Evolutionary conservation across 2,797 vertebrate species (phyloP), one percentile per base, ranked within the genome.

Genomic region (Pteronotus mesoamericanus): DNA sequence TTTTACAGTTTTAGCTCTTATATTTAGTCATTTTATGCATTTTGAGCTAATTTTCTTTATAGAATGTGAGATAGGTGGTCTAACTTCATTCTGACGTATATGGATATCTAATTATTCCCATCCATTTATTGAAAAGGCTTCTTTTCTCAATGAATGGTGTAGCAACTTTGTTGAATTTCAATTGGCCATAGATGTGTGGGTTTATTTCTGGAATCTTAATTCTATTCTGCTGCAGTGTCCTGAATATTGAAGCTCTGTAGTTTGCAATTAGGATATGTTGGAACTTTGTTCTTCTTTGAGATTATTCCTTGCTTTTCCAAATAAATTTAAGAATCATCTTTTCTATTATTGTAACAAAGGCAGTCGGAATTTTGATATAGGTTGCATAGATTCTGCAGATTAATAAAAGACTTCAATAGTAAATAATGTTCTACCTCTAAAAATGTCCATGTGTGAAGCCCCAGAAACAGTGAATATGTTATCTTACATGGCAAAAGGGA

Each of bases 131-230:
- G 11, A 95, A 64, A 78, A 21, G 2, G 86, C 14, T 22, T 51
- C 9, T 89, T 88, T 48, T 10, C 10, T 21, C 14, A 6, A 59
- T 55, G 18, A 89, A 83, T 86, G 2, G 2, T 91, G 18, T 75
- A 59, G 39, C 16, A 53, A 1, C 18, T 34, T 79, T 74, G 19
- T 32, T 94, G 55, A 80, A 89, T 89, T 86, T 82, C 46, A n/a
- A 0, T 34, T 85, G 21, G 55, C 9, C 22, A 14, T 59, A 55
- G 51, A 15, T 16, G 0, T 42, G 53, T 21, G 3, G 1, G 2
- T 87, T 86, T 78, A 53, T 90, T 75, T 82, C 16, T 93, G 18
- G 53, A 72, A 59, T 53, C 24, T 48, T 82, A 68, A 57, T 91
- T 94, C 9, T 86, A 42, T 89, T 91, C 6, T 34, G 34, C 32